A percentile compares a stretch with the other conserved stretches of the same genome.
Conservation (phyloP, 2,888 invertebrate species). For the Heteromyza rotundicornis region DNA sequence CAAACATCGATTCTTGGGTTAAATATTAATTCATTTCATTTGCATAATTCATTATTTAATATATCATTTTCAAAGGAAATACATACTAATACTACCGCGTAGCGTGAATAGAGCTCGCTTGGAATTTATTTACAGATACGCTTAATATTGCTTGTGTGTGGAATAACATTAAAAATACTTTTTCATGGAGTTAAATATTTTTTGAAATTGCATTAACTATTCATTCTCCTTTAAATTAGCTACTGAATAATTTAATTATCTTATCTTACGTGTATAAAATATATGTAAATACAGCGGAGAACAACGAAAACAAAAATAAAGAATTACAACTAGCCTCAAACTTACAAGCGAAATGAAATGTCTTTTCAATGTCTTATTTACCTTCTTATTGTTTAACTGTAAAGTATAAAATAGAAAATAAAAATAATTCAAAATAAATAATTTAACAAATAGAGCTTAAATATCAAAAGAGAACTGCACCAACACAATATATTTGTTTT, state of each 20-base stretch:
- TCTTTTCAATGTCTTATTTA: neutral
- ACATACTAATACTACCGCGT: neutral
- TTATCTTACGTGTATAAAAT: too few species aligned
- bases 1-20: too few species aligned
- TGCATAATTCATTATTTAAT: too few species aligned
- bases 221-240: too few species aligned
- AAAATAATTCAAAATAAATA: neutral
- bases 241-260: too few species aligned
- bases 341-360: neutral
- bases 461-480: too few species aligned
- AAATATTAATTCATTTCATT: too few species aligned
- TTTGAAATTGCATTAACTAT: too few species aligned
- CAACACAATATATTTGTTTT: too few species aligned
- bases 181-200: neutral
- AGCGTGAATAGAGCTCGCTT: neutral
- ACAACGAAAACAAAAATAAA: neutral
- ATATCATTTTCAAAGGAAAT: too few species aligned
- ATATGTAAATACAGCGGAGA: too few species aligned
- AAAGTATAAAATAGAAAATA: neutral
- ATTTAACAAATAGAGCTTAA: neutral
- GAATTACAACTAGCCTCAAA: neutral
- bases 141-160: neutral
- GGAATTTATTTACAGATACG: neutral
- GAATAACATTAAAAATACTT: neutral
- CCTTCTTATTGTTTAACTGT: neutral